Evolutionary conservation across 2,888 invertebrate species (phyloP).

Genomic region (Mactromeris polynyma): DNA sequence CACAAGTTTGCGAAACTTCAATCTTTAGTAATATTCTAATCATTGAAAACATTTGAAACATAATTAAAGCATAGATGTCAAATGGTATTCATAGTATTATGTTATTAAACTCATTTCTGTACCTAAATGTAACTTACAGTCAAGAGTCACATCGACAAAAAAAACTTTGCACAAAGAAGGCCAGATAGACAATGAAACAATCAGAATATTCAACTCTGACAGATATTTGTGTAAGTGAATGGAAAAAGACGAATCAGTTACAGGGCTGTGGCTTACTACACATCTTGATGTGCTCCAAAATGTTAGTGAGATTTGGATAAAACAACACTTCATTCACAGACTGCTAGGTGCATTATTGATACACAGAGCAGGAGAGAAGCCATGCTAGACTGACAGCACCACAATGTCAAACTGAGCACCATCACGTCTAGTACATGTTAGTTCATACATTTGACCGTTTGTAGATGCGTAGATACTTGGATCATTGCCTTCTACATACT

Average conservation of each 20-base stretch:
- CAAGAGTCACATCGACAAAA: too few species aligned
- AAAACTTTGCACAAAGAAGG: not conserved
- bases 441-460: conserved; percentile 90
- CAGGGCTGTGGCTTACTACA: not conserved
- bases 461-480: conserved; percentile 89
- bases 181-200: not conserved
- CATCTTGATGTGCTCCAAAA: conserved; percentile 17
- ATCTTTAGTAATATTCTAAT: too few species aligned
- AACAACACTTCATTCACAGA: conserved; percentile 21
- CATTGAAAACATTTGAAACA: not conserved
- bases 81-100: too few species aligned
- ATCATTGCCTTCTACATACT: conserved; percentile 90
- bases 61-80: too few species aligned
- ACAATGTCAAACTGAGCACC: conserved; percentile 73
- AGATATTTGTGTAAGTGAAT: not conserved
- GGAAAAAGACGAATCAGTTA: not conserved
- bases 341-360: conserved; percentile 15
- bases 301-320: conserved; percentile 40
- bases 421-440: conserved; percentile 80
- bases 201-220: not conserved
- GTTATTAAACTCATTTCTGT: too few species aligned
- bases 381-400: conserved; percentile 64
- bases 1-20: too few species aligned
- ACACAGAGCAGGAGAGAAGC: conserved; percentile 35
- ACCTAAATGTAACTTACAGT: too few species aligned